These are phyloP conservation scores for Aethina tumida DNA, from an alignment of 1,140 invertebrate species.

Conservation along the genomic window DNA sequence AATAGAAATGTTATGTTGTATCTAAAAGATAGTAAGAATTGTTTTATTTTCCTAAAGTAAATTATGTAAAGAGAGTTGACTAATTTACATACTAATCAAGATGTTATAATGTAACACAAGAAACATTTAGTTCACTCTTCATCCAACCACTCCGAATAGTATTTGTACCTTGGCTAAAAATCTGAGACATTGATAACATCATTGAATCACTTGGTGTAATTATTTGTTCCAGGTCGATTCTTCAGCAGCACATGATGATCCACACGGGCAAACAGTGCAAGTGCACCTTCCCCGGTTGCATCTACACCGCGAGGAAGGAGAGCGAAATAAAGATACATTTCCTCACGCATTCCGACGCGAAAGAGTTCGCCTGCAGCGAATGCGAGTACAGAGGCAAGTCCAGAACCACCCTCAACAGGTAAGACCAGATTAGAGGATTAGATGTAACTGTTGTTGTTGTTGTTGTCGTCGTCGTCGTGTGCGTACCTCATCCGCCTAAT, in stretches of 20 bases:
- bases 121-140: background rate
- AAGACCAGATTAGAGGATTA: slow-evolving; percentile 16
- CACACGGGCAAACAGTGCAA: slow-evolving; percentile 49
- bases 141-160: background rate
- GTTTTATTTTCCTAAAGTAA: background rate
- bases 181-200: slow-evolving; percentile 6
- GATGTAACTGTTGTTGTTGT: no score
- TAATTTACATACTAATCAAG: no score
- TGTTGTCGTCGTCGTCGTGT: background rate
- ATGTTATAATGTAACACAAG: no score
- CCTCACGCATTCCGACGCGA: slow-evolving; percentile 36
- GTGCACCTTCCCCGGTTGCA: slow-evolving; percentile 46
- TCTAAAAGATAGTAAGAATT: background rate
- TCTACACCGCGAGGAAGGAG: slow-evolving; percentile 43
- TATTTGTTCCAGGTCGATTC: slow-evolving; percentile 39
- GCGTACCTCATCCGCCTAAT: background rate
- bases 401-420: slow-evolving; percentile 51
- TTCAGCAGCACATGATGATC: slow-evolving; percentile 50
- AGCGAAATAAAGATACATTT: slow-evolving; percentile 47
- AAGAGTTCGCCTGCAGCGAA: slow-evolving; percentile 48
- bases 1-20: no score
- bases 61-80: no score
- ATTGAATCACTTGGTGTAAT: slow-evolving; percentile 3
- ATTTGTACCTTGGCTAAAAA: slow-evolving; percentile 1
- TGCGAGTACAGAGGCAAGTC: slow-evolving; percentile 58